Conservation (phyloP, 2,888 invertebrate genomes). For the Flexamia atlantica region DNA sequence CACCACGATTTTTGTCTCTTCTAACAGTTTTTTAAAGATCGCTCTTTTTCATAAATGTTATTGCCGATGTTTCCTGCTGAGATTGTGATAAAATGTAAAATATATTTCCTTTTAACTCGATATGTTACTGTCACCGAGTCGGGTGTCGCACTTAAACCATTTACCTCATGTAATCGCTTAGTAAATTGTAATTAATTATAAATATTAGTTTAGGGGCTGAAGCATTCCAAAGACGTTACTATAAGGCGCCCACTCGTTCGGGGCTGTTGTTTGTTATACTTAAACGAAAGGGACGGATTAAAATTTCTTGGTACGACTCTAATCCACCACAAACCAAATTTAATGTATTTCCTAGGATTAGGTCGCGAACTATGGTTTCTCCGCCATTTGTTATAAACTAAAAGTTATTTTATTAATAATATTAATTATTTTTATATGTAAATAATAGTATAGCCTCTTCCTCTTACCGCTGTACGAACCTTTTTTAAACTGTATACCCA, state of each 20-base stretch:
- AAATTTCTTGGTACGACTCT: constrained; percentile 62
- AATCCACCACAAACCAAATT: constrained; percentile 63
- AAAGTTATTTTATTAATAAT: constrained; percentile 63
- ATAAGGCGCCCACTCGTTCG: constrained; percentile 40
- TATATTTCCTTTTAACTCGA: neutral
- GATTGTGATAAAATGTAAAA: constrained; percentile 1
- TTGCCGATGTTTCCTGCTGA: neutral
- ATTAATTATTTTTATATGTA: constrained; percentile 63
- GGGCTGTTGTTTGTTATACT: constrained; percentile 48
- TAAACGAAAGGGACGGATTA: constrained; percentile 59
- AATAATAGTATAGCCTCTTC: constrained; percentile 61
- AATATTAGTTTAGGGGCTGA: constrained; percentile 61
- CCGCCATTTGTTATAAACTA: constrained; percentile 57
- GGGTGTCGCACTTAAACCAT: constrained; percentile 25
- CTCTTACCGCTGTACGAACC: constrained; percentile 58
- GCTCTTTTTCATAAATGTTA: neutral
- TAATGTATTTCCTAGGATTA: constrained; percentile 57
- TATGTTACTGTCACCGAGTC: constrained; percentile 15
- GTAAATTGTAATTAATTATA: constrained; percentile 59
- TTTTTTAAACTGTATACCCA: neutral
- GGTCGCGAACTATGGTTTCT: constrained; percentile 53
- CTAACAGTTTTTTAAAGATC: neutral
- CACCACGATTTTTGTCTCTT: neutral
- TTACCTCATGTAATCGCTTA: constrained; percentile 61
- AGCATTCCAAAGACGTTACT: constrained; percentile 62